Base-by-base conservation (phyloP, 2,113 vertebrate species). In the Penelope pileata region DNA sequence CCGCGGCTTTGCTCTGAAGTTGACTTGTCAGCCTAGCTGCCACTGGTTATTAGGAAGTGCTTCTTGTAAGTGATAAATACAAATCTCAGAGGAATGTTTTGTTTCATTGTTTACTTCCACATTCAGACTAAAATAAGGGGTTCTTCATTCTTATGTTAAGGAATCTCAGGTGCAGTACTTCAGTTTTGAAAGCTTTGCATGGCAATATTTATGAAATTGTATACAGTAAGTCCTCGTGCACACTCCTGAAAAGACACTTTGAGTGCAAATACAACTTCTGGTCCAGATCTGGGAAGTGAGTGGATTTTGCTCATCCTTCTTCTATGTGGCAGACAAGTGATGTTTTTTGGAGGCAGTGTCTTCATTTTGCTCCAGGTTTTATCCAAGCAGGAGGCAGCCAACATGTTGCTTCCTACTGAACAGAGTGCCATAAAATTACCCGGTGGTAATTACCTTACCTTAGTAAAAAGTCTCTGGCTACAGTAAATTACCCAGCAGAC, bases 401-500 rank as follows among this genome's bases (percentile, higher is more conserved):
- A 72, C 51, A 17, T 1, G 1, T 68, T 96, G 47, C 67, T 88
- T 88, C 3, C 0, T 66, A 16, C 75, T 67, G 56, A 88, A 80
- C 2, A 11, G 43, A 54, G 42, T 18, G 38, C 88, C 60, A 38
- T 92, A 88, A 92, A 86, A 94, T 93, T 88, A 88, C 68, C 68
- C 64, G 19, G 60, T 83, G 73, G 83, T 78, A 93, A 94, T 93
- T 94, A 59, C 68, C 50, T 70, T 91, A 83, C 86, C 51, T 83
- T 80, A 77, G 86, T 78, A 83, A 90, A 90, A 83, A 77, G 86
- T 63, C 72, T 86, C 88, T 81, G 90, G 43, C 68, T 94, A 26
- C 68, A 86, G 60, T 74, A 86, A 91, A 96, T 96, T 95, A 94
- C 94, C 86, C 95, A 92, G 80, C 88, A 96, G 94, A 86, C 83